Percentiles rank a stretch among this genome's conserved stretches.
Conservation (phyloP, 2,113 vertebrate species). For the Aleadryas rufinucha region DNA sequence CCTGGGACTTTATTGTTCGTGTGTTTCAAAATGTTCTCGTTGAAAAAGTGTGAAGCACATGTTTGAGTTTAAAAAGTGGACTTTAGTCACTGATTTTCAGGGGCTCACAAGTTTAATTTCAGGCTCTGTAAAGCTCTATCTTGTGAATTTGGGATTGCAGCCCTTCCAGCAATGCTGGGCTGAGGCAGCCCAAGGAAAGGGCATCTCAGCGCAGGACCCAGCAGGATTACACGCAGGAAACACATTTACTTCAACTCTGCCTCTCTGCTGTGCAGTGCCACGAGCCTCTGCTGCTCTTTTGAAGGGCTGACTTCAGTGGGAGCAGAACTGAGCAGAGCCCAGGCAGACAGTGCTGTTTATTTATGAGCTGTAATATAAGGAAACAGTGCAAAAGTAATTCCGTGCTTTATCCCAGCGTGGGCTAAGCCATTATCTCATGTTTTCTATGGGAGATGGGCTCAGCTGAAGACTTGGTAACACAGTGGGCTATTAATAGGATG, state of each 20-base stretch:
- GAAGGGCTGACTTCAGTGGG: neutral
- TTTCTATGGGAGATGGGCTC: slow-evolving; percentile 66
- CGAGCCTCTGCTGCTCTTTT: neutral
- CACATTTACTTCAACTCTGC: neutral
- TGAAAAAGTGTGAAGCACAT: neutral
- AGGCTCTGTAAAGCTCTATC: neutral
- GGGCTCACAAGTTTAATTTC: neutral
- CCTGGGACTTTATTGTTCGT: neutral
- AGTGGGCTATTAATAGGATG: slow-evolving; percentile 73
- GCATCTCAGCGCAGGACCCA: neutral
- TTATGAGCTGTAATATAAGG: slow-evolving; percentile 36
- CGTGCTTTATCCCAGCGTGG: slow-evolving; percentile 64
- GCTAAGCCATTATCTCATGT: slow-evolving; percentile 66
- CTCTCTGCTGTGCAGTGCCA: neutral
- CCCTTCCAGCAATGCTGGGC: neutral
- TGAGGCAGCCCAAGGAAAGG: neutral
- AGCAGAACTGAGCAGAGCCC: neutral
- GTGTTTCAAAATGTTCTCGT: neutral
- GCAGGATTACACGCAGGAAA: neutral
- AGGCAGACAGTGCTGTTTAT: slow-evolving; percentile 48
- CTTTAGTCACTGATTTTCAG: neutral
- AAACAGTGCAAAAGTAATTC: slow-evolving; percentile 60
- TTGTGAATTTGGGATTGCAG: neutral
- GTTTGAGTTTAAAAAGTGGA: neutral
- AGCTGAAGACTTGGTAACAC: slow-evolving; percentile 61